Evolutionary conservation across 2,797 vertebrate species (phyloP).

Genomic region (Myotis myotis): DNA sequence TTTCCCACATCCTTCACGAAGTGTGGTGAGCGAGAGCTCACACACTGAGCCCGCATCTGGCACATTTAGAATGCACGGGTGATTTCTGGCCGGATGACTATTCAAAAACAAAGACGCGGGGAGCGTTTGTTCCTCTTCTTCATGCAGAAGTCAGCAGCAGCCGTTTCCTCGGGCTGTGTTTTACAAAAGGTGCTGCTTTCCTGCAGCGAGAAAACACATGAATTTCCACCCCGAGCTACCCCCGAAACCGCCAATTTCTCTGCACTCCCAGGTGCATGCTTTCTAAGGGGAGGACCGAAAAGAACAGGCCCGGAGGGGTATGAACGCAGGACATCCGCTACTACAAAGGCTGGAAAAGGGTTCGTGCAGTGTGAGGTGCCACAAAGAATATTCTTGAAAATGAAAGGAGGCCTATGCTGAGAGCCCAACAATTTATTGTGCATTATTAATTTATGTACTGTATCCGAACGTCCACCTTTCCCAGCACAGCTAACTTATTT

Average conservation of each 20-base stretch:
- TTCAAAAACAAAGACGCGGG: not conserved
- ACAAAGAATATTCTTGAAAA: not conserved
- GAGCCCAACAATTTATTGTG: slow-evolving; percentile 62
- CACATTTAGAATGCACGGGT: slow-evolving; percentile 14
- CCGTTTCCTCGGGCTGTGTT: slow-evolving; percentile 2
- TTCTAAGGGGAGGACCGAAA: not conserved
- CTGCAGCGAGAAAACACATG: not conserved
- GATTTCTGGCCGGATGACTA: not conserved
- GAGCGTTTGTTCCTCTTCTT: slow-evolving; percentile 43
- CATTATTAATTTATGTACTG: slow-evolving; percentile 62
- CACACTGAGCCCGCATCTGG: not conserved
- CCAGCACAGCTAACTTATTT: slow-evolving; percentile 55
- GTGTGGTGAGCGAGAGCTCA: not conserved
- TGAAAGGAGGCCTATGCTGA: not conserved
- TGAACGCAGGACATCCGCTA: not conserved
- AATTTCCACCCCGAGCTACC: not conserved
- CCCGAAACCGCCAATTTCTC: not conserved
- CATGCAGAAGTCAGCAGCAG: slow-evolving; percentile 19
- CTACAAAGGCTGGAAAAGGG: slow-evolving; percentile 47
- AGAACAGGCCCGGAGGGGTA: slow-evolving; percentile 3
- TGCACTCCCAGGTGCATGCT: not conserved
- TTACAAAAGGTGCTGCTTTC: slow-evolving; percentile 1
- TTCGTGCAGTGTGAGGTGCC: not conserved
- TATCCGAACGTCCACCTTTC: slow-evolving; percentile 28
- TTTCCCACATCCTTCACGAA: not conserved